phyloP scores from a whole-genome alignment of 1,140 invertebrate genomes.

The Procambarus virginalis region DNA sequence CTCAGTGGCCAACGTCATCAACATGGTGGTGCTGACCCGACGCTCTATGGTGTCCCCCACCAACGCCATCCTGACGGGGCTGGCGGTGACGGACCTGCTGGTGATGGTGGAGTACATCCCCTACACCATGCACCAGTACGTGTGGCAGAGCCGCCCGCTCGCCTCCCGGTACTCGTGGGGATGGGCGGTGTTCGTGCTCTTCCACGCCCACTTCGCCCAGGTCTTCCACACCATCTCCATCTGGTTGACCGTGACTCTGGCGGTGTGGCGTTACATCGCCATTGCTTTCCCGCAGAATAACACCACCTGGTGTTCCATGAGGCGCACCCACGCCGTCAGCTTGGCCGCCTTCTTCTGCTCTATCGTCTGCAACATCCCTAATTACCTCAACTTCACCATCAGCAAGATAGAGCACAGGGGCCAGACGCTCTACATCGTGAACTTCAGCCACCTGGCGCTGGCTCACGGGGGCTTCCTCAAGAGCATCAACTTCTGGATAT shows the following conservation, averaged over 20 bases:
- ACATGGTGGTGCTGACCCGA: conserved; percentile 94
- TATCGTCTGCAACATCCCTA: conserved; percentile 88
- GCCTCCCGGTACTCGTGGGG: conserved; percentile 81
- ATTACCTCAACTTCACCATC: conserved; percentile 84
- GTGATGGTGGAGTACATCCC: conserved; percentile 96
- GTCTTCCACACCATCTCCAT: conserved; percentile 95
- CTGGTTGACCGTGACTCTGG: conserved; percentile 91
- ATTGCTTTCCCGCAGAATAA: conserved; percentile 67
- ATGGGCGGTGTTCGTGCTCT: conserved; percentile 87
- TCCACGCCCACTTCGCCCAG: conserved; percentile 86
- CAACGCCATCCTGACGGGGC: conserved; percentile 89
- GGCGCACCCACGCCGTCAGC: conserved; percentile 79
- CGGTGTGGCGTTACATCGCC: conserved; percentile 91
- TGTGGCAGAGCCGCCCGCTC: conserved; percentile 74
- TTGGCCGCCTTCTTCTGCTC: conserved; percentile 86
- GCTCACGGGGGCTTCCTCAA: conserved; percentile 73
- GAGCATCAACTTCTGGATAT: conserved; percentile 78
- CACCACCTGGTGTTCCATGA: conserved; percentile 67
- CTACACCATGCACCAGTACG: conserved; percentile 87
- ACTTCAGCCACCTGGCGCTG: conserved; percentile 74
- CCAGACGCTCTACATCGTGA: conserved; percentile 72
- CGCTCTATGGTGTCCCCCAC: conserved; percentile 93
- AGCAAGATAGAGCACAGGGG: conserved; percentile 71
- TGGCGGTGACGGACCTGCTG: conserved; percentile 91
- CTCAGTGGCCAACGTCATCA: conserved; percentile 93